Conservation (phyloP, 2,888 invertebrate species). For the Philhelius pedissequus region DNA sequence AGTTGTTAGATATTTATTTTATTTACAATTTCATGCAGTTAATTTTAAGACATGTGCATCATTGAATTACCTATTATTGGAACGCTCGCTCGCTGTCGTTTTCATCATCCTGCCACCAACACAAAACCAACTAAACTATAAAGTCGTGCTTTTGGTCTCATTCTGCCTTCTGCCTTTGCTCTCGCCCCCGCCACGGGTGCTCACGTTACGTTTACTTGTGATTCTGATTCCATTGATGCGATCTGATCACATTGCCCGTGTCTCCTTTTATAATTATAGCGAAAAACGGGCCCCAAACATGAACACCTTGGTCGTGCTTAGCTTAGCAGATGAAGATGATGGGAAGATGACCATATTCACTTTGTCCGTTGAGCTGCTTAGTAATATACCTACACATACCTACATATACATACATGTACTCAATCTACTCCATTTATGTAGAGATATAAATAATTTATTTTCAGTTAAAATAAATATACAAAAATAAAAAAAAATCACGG, state of each 20-base stretch:
- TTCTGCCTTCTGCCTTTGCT: too few species aligned
- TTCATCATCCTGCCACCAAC: background rate
- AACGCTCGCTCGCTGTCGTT: background rate
- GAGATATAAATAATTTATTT: constrained; percentile 63
- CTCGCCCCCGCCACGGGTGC: background rate
- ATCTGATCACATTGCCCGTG: constrained; percentile 42
- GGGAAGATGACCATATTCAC: constrained; percentile 37
- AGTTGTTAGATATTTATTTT: background rate
- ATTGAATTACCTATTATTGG: background rate
- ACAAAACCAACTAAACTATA: background rate
- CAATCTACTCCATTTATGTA: background rate
- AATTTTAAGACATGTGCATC: background rate
- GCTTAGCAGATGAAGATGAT: constrained; percentile 56
- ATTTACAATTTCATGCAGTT: background rate
- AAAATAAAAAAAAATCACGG: background rate
- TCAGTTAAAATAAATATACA: constrained; percentile 32
- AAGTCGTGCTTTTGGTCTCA: background rate
- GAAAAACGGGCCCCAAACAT: constrained; percentile 49
- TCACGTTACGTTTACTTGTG: constrained; percentile 2
- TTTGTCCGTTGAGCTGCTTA: background rate
- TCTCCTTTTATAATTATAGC: constrained; percentile 50
- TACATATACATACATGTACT: too few species aligned
- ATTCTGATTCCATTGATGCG: constrained; percentile 23
- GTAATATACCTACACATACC: too few species aligned
- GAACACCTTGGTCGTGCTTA: constrained; percentile 65